phyloP scores from a whole-genome alignment of 2,888 invertebrate species.

The Athalia rosae region DNA sequence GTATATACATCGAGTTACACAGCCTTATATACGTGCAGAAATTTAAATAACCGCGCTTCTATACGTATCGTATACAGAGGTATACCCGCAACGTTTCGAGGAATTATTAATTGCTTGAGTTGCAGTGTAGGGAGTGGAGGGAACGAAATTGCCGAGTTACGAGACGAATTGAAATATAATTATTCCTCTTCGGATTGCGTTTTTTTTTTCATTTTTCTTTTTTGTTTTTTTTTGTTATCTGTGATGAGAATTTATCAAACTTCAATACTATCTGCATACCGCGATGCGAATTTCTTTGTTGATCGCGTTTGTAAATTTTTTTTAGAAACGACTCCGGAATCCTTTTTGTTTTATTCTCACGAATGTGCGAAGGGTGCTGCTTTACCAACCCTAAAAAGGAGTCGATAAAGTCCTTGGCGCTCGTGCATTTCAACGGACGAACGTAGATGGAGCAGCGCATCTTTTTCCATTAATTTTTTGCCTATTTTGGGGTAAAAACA shows the following conservation, averaged over 20 bases:
- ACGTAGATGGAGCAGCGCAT: conserved; percentile 43
- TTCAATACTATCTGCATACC: too few relatives aligned
- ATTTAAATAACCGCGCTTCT: conserved; percentile 28
- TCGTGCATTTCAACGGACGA: not conserved
- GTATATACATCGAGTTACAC: too few relatives aligned
- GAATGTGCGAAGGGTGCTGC: conserved; percentile 27
- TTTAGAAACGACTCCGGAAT: too few relatives aligned
- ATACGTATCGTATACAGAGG: not conserved
- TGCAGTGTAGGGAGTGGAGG: conserved; percentile 1
- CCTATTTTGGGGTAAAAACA: too few relatives aligned
- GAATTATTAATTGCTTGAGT: conserved; percentile 20
- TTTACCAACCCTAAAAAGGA: not conserved
- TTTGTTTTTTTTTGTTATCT: too few relatives aligned
- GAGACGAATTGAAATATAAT: conserved; percentile 10
- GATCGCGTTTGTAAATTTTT: too few relatives aligned
- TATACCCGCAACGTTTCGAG: conserved; percentile 14
- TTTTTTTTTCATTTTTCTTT: too few relatives aligned
- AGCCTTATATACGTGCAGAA: conserved; percentile 27
- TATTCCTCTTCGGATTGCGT: not conserved
- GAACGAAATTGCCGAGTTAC: not conserved
- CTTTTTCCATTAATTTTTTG: not conserved
- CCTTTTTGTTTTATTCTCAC: not conserved
- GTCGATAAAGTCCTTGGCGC: conserved; percentile 25
- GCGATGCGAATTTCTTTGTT: too few relatives aligned
- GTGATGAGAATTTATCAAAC: too few relatives aligned